Conservation (phyloP, 2,797 vertebrate genomes). For the Telmatherina bonti region DNA sequence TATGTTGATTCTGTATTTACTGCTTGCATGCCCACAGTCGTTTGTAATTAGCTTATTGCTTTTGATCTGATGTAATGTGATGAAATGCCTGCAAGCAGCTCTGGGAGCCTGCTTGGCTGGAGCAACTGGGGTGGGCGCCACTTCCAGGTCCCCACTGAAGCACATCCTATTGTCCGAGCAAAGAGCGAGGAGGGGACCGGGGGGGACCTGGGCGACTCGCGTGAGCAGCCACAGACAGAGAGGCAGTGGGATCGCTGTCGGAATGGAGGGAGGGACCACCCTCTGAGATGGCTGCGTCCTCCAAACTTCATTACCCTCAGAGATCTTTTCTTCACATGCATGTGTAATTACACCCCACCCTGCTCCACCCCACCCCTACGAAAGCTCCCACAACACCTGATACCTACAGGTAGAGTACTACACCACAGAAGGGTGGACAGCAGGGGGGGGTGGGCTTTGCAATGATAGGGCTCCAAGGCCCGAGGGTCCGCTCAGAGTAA, state of each 20-base stretch:
- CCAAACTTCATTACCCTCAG: slow-evolving; percentile 81
- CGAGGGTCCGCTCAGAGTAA: slow-evolving; percentile 69
- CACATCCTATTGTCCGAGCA: slow-evolving; percentile 80
- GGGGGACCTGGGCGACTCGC: slow-evolving; percentile 72
- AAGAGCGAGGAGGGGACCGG: slow-evolving; percentile 57
- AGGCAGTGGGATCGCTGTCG: slow-evolving; percentile 74
- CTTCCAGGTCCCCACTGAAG: slow-evolving; percentile 67
- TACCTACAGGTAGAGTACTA: slow-evolving; percentile 78
- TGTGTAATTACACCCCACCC: slow-evolving; percentile 82
- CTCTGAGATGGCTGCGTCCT: slow-evolving; percentile 79
- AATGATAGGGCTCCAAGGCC: slow-evolving; percentile 69
- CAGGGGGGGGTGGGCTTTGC: slow-evolving; percentile 56
- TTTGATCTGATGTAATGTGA: slow-evolving; percentile 87
- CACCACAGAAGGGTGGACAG: slow-evolving; percentile 1
- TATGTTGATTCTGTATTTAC: slow-evolving; percentile 87
- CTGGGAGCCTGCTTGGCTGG: slow-evolving; percentile 73
- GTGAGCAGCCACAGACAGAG: slow-evolving; percentile 81
- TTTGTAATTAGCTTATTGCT: slow-evolving; percentile 89
- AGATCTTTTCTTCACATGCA: slow-evolving; percentile 78
- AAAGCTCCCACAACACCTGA: slow-evolving; percentile 80
- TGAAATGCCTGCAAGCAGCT: slow-evolving; percentile 78
- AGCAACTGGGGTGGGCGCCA: slow-evolving; percentile 68
- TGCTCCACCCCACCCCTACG: slow-evolving; percentile 49
- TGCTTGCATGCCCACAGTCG: slow-evolving; percentile 79
- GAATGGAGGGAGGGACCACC: slow-evolving; percentile 79